These are phyloP conservation scores for Drosophila prostipennis DNA, from an alignment of 2,888 invertebrate species.

Conservation along the genomic window DNA sequence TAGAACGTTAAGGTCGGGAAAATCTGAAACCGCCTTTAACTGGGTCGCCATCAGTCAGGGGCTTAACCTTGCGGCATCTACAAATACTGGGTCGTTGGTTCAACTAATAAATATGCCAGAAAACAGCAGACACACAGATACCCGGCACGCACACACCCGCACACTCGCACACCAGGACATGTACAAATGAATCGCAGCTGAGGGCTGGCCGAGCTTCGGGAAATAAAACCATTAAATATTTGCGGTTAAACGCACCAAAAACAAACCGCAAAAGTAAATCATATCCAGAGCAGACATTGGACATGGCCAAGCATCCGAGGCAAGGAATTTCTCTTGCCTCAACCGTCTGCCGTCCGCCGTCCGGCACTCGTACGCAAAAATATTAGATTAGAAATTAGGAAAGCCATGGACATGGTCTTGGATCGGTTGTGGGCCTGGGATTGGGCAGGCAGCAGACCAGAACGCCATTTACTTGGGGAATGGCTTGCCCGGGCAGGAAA, in stretches of 20 bases:
- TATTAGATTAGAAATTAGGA: conserved; percentile 80
- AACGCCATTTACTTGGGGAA: conserved; percentile 59
- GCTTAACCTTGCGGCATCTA: conserved; percentile 42
- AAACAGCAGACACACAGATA: conserved; percentile 35
- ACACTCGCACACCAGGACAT: conserved; percentile 43
- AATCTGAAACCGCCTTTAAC: conserved; percentile 11
- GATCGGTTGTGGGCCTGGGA: conserved; percentile 15
- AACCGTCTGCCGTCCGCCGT: conserved; percentile 4
- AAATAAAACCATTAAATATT: conserved; percentile 80
- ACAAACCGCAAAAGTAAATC: conserved; percentile 77
- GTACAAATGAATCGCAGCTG: conserved; percentile 74
- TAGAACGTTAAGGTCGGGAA: background rate
- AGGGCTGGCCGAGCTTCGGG: conserved; percentile 43
- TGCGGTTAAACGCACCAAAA: conserved; percentile 79
- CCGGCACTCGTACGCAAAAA: conserved; percentile 62
- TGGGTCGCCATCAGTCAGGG: conserved; percentile 42
- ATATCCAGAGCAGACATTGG: conserved; percentile 66
- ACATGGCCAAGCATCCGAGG: conserved; percentile 47
- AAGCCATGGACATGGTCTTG: conserved; percentile 49
- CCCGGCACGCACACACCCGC: conserved; percentile 21
- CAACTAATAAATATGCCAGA: conserved; percentile 78
- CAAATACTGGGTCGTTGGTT: conserved; percentile 57
- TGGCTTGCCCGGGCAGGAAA: conserved; percentile 17
- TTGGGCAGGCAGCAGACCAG: conserved; percentile 66
- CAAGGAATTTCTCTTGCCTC: conserved; percentile 56